Evolutionary conservation across 2,113 vertebrate genomes (phyloP), one percentile per base, ranked within the genome.

Genomic region (Ibidorhyncha struthersii): DNA sequence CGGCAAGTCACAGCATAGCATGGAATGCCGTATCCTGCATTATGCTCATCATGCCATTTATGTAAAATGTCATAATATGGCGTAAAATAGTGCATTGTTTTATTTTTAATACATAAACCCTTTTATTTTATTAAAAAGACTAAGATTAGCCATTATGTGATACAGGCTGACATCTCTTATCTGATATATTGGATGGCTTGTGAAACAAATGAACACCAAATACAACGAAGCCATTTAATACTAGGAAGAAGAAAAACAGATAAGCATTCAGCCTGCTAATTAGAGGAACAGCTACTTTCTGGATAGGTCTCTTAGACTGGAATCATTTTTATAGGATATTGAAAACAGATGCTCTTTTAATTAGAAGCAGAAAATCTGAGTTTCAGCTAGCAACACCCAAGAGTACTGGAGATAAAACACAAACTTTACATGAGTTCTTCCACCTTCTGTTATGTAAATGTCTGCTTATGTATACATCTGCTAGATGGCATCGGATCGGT

Each of bases 331-430:
- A 41, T 74, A 86, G 38, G 47, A 67, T 92, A 78, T 67, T 86
- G 79, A 96, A 96, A 96, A 94, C 95, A 96, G 93, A 94, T 96
- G 93, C 74, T 94, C 76, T 95, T 96, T 96, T 97, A 96, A 97
- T 96, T 94, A 96, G 85, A 93, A 94, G 76, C 67, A 94, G 59
- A 97, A 93, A 89, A 90, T 81, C 47, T 52, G 76, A 89, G 49
- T 92, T 95, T 90, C 50, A 53, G 92, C 92, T 70, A 94, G 79
- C 82, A 89, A 41, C 82, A 87, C 81, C 77, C 89, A 43, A 56
- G 70, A 95, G 83, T 70, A 61, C 4, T 55, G 78, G 86, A 93
- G 73, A 90, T 85, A 90, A 91, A 96, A 2, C 58, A 89, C 62
- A 81, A 66, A 84, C 70, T 84, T 96, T 91, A 70, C 38, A 29